These are phyloP conservation scores for Phalangium opilio DNA, from an alignment of 2,888 invertebrate genomes.

Conservation along the genomic window DNA sequence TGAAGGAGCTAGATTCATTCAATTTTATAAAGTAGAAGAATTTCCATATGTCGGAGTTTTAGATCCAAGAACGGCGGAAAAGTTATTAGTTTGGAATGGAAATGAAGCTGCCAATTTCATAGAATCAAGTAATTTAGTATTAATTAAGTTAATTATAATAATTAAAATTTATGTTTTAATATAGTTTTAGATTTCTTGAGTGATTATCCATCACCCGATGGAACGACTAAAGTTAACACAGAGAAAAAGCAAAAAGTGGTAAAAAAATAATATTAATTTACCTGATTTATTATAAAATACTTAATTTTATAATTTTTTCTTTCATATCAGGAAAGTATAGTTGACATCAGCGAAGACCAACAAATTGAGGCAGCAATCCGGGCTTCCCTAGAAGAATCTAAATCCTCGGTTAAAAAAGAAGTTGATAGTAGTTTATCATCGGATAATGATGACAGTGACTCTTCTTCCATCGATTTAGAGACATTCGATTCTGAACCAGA, in stretches of 20 bases:
- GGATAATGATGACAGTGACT: constrained; percentile 23
- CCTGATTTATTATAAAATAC: too few relatives aligned
- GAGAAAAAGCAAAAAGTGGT: constrained; percentile 17
- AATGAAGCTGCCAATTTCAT: neutral
- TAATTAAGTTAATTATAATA: constrained; percentile 1
- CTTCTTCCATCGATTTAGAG: constrained; percentile 26
- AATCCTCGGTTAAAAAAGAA: constrained; percentile 8
- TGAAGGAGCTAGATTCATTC: constrained; percentile 46
- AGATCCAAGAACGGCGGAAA: constrained; percentile 38
- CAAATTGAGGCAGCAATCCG: constrained; percentile 36
- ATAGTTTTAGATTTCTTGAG: constrained; percentile 30
- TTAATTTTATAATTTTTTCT: neutral
- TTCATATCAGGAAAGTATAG: constrained; percentile 3
- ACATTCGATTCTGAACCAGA: constrained; percentile 32
- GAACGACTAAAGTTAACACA: constrained; percentile 21
- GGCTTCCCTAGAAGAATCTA: constrained; percentile 30
- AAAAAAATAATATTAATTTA: too few relatives aligned
- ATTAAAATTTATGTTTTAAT: constrained; percentile 19
- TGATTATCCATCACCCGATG: constrained; percentile 27
- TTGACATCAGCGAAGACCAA: constrained; percentile 31
- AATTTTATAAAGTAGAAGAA: constrained; percentile 45
- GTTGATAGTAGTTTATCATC: neutral
- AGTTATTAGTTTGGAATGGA: neutral
- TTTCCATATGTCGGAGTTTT: constrained; percentile 49
- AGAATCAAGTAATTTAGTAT: neutral